These are phyloP conservation scores for Pinna nobilis DNA, from an alignment of 1,140 invertebrate species.

Conservation along the genomic window DNA sequence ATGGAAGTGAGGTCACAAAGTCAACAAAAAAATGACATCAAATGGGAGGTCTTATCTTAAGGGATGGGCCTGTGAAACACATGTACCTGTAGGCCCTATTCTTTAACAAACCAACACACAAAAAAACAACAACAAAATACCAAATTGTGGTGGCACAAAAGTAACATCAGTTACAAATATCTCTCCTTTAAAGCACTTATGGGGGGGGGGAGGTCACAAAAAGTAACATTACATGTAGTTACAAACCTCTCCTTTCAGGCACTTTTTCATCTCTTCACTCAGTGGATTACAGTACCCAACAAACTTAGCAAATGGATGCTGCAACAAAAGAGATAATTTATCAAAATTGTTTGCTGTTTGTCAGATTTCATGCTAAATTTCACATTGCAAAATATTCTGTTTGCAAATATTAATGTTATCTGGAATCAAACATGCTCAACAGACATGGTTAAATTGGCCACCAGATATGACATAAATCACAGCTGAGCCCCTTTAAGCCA, in stretches of 20 bases:
- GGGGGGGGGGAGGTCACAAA: neutral
- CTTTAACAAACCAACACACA: too few species aligned
- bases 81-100: neutral
- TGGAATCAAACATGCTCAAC: too few species aligned
- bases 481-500: too few species aligned
- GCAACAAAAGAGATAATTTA: conserved; percentile 6
- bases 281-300: conserved; percentile 35
- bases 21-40: too few species aligned
- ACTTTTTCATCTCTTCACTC: conserved; percentile 31
- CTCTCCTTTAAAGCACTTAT: neutral
- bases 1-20: too few species aligned
- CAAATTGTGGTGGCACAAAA: too few species aligned
- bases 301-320: conserved; percentile 41
- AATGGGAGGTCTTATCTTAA: neutral
- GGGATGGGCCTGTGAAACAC: neutral
- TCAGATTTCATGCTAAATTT: neutral
- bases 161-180: too few species aligned
- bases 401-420: too few species aligned
- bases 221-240: neutral
- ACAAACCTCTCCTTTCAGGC: conserved; percentile 33
- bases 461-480: too few species aligned
- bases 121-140: too few species aligned
- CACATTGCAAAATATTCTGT: neutral
- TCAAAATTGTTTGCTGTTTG: neutral
- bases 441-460: too few species aligned